Evolutionary conservation across 2,888 invertebrate species (phyloP), one percentile per base, ranked within the genome.

Genomic region (Catocala sponsa): DNA sequence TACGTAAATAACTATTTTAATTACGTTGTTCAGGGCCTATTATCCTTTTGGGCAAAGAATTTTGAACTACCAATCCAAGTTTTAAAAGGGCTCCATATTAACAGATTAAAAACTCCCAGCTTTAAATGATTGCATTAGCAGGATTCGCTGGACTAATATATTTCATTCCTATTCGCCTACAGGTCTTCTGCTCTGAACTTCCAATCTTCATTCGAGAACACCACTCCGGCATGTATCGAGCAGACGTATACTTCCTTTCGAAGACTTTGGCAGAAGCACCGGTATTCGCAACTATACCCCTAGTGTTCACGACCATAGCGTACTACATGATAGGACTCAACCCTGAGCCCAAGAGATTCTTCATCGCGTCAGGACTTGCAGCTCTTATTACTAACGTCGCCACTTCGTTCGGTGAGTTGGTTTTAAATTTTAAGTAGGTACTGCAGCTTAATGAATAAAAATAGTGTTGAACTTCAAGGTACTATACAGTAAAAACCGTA

Each of bases 291-390:
- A 95, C 97, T 6, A 96, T 98, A 44, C 98, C 99, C 0, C 84
- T 98, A 7, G 91, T 98, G 4, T 99, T 98, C 88, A 97, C 97
- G 0, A 92, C 96, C 2, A 96, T 98, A 58, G 96, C 97, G 1
- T 99, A 99, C 91, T 99, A 97, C 85, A 96, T 98, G 96, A 96
- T 98, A 51, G 98, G 99, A 0, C 92, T 98, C 35, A 97, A 98
- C 81, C 95, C 97, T 0, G 95, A 95, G 0, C 95, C 96, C 0
- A 89, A 94, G 60, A 86, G 95, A 66, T 98, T 98, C 91, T 97
- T 98, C 83, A 95, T 96, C 10, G 96, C 97, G 0, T 95, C 96
- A 11, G 95, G 96, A 0, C 94, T 98, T 74, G 96, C 98, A 0
- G 95, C 97, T 0, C 91, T 99, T n/a, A 97, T 98, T 6, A 97